Evolutionary conservation across 2,113 vertebrate species (phyloP), one percentile per base, ranked within the genome.

Genomic region (Percopsis transmontana): DNA sequence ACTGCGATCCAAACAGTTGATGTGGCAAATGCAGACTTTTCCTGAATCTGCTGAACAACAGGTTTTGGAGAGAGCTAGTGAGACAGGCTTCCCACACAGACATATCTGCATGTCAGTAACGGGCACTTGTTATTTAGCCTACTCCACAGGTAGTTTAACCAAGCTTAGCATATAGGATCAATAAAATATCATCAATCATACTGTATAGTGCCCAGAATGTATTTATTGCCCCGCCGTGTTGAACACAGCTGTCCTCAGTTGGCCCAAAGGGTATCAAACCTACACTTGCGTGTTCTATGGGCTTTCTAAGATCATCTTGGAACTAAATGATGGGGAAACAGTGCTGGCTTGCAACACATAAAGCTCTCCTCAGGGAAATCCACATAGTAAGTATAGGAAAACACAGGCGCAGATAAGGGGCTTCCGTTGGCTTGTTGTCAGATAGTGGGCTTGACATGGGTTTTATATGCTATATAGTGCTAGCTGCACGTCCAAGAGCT

Each of bases 61-160:
- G 23, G 19, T 54, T 20, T 23, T 18, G 8, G 48, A 55, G 20
- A 76, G 68, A 67, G 61, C 18, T 7, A 58, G 64, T 70, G 27
- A 71, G 66, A 61, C 2, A 52, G 47, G 68, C 74, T 16, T 59
- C 80, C 50, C 72, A n/a, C 39, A 47, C 38, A 23, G 70, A 68
- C 82, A 81, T 77, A 79, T 74, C 70, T 40, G 70, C 55, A 55
- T 66, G 42, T 70, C 68, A 65, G n/a, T n/a, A n/a, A n/a, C n/a
- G n/a, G n/a, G n/a, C n/a, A n/a, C n/a, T n/a, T n/a, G n/a, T n/a
- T n/a, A n/a, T n/a, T n/a, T n/a, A n/a, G n/a, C n/a, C n/a, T n/a
- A n/a, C n/a, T n/a, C n/a, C n/a, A n/a, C n/a, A n/a, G n/a, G n/a
- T n/a, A n/a, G n/a, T n/a, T n/a, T n/a, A n/a, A n/a, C n/a, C n/a